Base-by-base conservation (phyloP, 2,888 invertebrate species). In the Melipona bicolor region DNA sequence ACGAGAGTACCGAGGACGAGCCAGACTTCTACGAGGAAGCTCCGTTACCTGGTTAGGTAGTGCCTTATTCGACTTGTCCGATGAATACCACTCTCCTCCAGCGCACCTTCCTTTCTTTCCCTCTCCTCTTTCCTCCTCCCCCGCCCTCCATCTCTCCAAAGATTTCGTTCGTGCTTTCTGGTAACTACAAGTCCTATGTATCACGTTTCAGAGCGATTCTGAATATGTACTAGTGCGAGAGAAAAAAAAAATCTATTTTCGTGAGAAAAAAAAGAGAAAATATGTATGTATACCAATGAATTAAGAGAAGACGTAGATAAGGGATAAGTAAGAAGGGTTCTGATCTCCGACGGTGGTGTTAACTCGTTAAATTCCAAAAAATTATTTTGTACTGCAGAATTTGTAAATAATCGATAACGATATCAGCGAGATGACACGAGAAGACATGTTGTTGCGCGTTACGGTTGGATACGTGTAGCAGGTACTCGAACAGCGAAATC, bases 21-120 rank as follows among this genome's bases (percentile, higher is more conserved):
- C 98, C 98, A 15, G 99, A 99, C 95, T 99, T 99, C 95, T 99
- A 99, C 95, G 97, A 98, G 92, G 97, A 98, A 95, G 98, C 98
- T 83, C 97, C 97, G 78, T 95, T 98, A 93, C 97, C 98, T 90
- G 97, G 97, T 90, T 97, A 96, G 95, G 94, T 86, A 86, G 93
- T 93, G 93, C 93, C 94, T 93, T 94, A 93, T 89, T 87, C 83
- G 83, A 88, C 67, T 84, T 80, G 11, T 80, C 79, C 76, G 27
- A 78, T 56, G 49, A 36, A 69, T 72, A 83, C 71, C 67, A 77
- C 24, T 70, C 24, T 70, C n/a, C 15, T 13, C 59, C 43, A 43
- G 9, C 43, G 43, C 43, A 43, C 24, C 24, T 67, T 61, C 59
- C 59, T 32, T 49, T 21, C 36, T 11, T n/a, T 54, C 27, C 15